Percentiles rank a stretch among this genome's conserved stretches.
Conservation (phyloP, 2,797 vertebrate species). For the Galago senegalensis region DNA sequence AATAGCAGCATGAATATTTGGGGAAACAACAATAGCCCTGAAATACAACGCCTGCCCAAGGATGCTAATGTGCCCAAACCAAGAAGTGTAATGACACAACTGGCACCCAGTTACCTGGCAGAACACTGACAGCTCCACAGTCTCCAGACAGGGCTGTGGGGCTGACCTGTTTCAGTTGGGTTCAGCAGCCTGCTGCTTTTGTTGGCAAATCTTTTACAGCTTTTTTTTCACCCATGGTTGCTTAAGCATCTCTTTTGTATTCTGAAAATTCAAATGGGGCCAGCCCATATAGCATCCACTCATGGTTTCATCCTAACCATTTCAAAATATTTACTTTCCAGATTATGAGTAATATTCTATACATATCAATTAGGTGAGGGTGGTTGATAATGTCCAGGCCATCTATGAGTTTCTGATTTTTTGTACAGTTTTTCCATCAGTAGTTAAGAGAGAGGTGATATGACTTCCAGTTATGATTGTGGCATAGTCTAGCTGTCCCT, state of each 20-base stretch:
- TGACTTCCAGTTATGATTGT: too few relatives aligned
- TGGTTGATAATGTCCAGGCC: too few relatives aligned
- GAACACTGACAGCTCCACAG: neutral
- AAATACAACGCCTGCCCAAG: constrained; percentile 6
- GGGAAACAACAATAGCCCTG: neutral
- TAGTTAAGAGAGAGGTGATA: too few relatives aligned
- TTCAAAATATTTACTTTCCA: too few relatives aligned
- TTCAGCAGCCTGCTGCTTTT: neutral
- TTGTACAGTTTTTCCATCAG: too few relatives aligned
- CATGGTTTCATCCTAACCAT: neutral
- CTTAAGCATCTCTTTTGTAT: constrained; percentile 47
- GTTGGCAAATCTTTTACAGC: neutral
- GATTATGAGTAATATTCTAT: too few relatives aligned
- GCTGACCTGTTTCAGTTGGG: neutral
- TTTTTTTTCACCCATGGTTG: neutral
- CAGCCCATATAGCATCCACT: neutral
- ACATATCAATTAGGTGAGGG: too few relatives aligned
- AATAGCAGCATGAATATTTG: neutral
- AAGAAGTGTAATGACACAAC: neutral
- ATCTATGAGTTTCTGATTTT: too few relatives aligned
- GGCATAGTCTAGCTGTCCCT: too few relatives aligned
- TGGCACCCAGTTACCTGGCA: neutral
- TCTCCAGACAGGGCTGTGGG: constrained; percentile 28
- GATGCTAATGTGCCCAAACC: neutral
- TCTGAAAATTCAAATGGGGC: neutral